These are phyloP conservation scores for Pycnomerus fuliginosus DNA, from an alignment of 2,888 invertebrate genomes.

Conservation along the genomic window DNA sequence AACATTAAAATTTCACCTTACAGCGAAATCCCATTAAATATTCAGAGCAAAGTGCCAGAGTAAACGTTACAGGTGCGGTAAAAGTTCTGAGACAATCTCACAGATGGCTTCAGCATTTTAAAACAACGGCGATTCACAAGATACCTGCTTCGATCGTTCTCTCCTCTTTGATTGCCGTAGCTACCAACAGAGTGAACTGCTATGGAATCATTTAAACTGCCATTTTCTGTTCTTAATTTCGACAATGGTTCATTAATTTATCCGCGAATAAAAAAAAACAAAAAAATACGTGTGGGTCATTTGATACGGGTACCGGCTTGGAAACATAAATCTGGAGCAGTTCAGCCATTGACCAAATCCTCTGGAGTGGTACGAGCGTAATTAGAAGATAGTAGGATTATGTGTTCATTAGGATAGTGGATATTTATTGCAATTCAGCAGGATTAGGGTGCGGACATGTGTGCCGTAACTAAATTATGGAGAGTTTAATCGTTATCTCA, in stretches of 20 bases:
- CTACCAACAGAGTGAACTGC: conserved; percentile 43
- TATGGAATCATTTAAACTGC: conserved; percentile 24
- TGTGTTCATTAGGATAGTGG: conserved; percentile 45
- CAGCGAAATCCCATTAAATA: background rate
- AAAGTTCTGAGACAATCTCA: conserved; percentile 19
- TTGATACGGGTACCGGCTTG: conserved; percentile 38
- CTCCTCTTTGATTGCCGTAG: conserved; percentile 37
- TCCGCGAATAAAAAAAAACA: conserved; percentile 11
- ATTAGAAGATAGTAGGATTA: conserved; percentile 48
- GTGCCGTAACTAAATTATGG: background rate
- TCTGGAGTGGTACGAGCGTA: conserved; percentile 35
- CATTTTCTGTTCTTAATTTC: conserved; percentile 13
- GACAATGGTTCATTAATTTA: conserved; percentile 18
- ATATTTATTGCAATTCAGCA: conserved; percentile 42
- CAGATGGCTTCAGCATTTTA: conserved; percentile 46
- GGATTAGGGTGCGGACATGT: conserved; percentile 42
- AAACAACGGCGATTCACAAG: conserved; percentile 38
- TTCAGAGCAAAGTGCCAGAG: too few species aligned
- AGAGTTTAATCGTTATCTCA: too few species aligned
- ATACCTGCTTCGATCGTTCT: conserved; percentile 44
- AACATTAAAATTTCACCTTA: background rate
- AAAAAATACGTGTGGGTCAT: conserved; percentile 23
- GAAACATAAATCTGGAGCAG: conserved; percentile 36
- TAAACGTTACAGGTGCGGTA: too few species aligned
- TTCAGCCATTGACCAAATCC: conserved; percentile 32